Conservation (phyloP, 2,797 vertebrate genomes). For the Channa striata region DNA sequence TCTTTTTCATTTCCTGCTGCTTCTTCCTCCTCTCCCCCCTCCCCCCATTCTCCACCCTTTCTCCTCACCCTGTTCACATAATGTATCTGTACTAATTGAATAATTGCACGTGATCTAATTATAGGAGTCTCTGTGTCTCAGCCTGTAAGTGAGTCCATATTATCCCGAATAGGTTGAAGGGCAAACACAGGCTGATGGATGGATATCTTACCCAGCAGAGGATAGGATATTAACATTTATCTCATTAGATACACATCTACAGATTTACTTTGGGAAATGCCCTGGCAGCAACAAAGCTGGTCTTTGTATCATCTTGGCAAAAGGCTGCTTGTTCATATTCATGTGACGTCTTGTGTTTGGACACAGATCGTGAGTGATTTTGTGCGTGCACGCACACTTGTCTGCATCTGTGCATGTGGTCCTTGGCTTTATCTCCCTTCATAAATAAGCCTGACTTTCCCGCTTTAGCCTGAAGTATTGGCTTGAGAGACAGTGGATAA, state of each 20-base stretch:
- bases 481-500: constrained; percentile 67
- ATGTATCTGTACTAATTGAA: constrained; percentile 36
- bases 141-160: constrained; percentile 31
- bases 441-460: constrained; percentile 52
- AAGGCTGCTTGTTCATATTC: constrained; percentile 12
- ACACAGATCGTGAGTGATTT: constrained; percentile 15
- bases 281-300: constrained; percentile 9
- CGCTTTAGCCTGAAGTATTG: constrained; percentile 43
- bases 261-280: constrained; percentile 6
- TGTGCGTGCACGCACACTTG: not conserved
- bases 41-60: not conserved
- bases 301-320: constrained; percentile 9
- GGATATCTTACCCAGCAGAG: not conserved
- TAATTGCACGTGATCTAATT: constrained; percentile 60
- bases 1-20: not conserved
- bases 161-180: constrained; percentile 35
- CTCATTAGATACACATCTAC: constrained; percentile 17
- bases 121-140: constrained; percentile 41
- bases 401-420: constrained; percentile 22
- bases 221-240: constrained; percentile 21
- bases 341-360: constrained; percentile 12
- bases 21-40: not conserved
- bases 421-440: constrained; percentile 37
- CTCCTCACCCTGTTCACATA: constrained; percentile 19
- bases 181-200: constrained; percentile 6